Evolutionary conservation across 2,113 vertebrate species (phyloP).

Genomic region (Hippocampus guttulatus): DNA sequence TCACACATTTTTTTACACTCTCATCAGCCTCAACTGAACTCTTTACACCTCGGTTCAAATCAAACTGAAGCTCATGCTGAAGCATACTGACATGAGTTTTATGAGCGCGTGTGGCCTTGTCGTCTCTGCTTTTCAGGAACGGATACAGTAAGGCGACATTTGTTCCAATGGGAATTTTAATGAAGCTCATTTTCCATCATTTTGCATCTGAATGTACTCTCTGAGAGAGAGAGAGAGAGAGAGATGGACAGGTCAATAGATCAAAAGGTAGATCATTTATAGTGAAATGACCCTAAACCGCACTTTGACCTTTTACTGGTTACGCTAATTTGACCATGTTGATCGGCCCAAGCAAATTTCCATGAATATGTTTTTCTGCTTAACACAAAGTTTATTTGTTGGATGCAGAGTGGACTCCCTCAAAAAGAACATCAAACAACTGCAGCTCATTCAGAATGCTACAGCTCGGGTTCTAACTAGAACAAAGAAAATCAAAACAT

Average conservation of each 20-base stretch:
- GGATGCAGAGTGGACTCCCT: not conserved
- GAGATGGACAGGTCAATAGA: too few species aligned
- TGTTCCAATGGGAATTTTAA: not conserved
- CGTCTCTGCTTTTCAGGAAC: not conserved
- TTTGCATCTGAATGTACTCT: not conserved
- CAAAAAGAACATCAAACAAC: too few species aligned
- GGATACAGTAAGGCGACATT: not conserved
- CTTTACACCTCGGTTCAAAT: not conserved
- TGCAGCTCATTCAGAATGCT: too few species aligned
- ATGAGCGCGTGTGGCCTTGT: not conserved
- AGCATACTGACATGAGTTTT: not conserved
- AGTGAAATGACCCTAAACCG: too few species aligned
- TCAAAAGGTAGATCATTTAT: too few species aligned
- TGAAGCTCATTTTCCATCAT: not conserved
- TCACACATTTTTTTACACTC: slow-evolving; percentile 19
- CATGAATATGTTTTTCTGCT: not conserved
- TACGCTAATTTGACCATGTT: too few species aligned
- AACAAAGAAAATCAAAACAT: too few species aligned
- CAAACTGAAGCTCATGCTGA: slow-evolving; percentile 15
- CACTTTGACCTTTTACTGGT: too few species aligned
- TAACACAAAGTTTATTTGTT: not conserved
- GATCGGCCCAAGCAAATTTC: not conserved
- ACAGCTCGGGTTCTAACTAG: too few species aligned
- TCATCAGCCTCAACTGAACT: slow-evolving; percentile 6
- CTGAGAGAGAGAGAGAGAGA: too few species aligned